Base-by-base conservation (phyloP, 2,888 invertebrate species). In the Hyppa rectilinea region DNA sequence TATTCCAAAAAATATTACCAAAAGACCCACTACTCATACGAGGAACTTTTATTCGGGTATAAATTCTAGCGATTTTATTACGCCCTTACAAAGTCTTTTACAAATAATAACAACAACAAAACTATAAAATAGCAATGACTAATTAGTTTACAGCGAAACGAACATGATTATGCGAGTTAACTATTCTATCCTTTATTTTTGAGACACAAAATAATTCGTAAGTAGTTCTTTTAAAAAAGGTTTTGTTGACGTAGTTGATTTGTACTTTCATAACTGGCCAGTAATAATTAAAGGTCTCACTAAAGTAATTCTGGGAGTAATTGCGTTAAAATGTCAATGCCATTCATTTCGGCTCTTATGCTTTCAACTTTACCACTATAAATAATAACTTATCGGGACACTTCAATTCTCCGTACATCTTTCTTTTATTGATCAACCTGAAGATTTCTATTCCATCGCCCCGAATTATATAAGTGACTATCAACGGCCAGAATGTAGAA, bases 111-210 rank as follows among this genome's bases (percentile, higher is more conserved):
- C 58, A 79, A 84, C 53, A 84, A 82, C 66, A 76, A 62, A 76
- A 58, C 63, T 59, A 69, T 60, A 53, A 60, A 45, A 60, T 61
- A 56, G 1, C 65, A 82, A 75, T 65, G 64, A 71, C 73, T 84
- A 61, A 71, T 66, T 72, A 78, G 20, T 74, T 64, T 65, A 62
- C 38, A 61, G 34, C 29, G 34, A 67, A 75, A 75, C 75, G 67
- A 72, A 75, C 63, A 75, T 70, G 74, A 85, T 85, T 84, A 78
- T 79, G 81, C 78, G 34, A 77, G 62, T 63, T 65, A 26, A 55
- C 36, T 71, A 70, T 20, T 58, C 53, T 72, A 62, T 31, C 10
- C 1, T 47, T 62, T 47, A 53, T 3, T 62, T 65, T 65, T 72
- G 45, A 60, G 36, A 66, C 62, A 72, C 70, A 66, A 70, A 80